phyloP scores from a whole-genome alignment of 2,888 invertebrate species.

The Rhimphoctona megacephalus region DNA sequence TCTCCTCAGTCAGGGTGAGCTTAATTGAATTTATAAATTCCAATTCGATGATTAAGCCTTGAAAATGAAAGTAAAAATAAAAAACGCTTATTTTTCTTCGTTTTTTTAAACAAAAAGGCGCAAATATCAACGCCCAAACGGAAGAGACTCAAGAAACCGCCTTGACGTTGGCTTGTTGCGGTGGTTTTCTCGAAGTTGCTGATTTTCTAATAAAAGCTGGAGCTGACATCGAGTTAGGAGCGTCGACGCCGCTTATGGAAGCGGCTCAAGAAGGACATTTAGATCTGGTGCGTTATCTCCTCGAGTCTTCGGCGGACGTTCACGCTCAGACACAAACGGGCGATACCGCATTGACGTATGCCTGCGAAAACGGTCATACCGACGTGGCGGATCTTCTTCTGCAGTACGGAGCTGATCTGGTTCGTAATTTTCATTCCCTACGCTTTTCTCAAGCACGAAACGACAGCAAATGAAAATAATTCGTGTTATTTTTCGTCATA shows the following conservation, averaged over 20 bases:
- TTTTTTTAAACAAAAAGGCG: constrained; percentile 86
- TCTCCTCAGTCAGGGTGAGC: constrained; percentile 92
- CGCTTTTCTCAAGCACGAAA: not conserved
- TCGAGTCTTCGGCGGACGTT: constrained; percentile 95
- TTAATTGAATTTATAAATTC: not conserved
- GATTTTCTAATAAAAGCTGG: constrained; percentile 98
- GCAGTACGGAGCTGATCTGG: constrained; percentile 95
- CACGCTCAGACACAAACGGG: constrained; percentile 97
- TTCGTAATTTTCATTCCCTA: constrained; percentile 79
- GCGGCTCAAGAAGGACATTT: constrained; percentile 99
- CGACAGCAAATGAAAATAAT: not conserved
- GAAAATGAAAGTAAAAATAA: not conserved
- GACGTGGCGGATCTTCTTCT: constrained; percentile 97
- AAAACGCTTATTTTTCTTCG: not conserved
- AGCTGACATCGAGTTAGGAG: constrained; percentile 97
- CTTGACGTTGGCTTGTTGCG: constrained; percentile 96
- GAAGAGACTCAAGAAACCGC: constrained; percentile 99
- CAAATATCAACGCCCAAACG: constrained; percentile 98
- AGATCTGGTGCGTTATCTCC: constrained; percentile 94
- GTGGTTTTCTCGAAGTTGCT: constrained; percentile 97
- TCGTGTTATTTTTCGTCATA: not conserved
- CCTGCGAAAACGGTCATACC: constrained; percentile 99
- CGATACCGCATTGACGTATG: constrained; percentile 98
- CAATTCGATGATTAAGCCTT: not conserved
- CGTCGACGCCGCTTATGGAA: constrained; percentile 99